phyloP scores from a whole-genome alignment of 2,797 vertebrate species.

The Oryzias dopingdopingensis region DNA sequence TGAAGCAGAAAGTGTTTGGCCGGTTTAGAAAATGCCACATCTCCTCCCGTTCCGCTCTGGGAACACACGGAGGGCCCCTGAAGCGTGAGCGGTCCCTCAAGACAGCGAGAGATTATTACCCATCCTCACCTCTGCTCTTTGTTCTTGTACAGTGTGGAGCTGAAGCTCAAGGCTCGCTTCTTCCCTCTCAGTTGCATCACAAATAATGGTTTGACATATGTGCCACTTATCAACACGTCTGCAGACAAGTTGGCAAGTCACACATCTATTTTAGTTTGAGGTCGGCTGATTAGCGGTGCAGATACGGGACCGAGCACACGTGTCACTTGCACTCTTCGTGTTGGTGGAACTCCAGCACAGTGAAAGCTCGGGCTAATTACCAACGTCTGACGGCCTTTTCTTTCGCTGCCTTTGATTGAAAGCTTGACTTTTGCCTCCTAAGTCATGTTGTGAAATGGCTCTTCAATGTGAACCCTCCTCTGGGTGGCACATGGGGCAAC shows the following conservation, averaged over 20 bases:
- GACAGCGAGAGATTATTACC: conserved; percentile 68
- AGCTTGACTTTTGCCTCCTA: conserved; percentile 65
- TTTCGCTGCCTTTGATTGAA: conserved; percentile 59
- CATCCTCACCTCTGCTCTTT: conserved; percentile 73
- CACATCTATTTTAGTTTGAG: conserved; percentile 78
- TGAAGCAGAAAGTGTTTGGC: conserved; percentile 57
- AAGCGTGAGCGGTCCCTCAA: conserved; percentile 54
- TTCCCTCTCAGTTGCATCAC: conserved; percentile 62
- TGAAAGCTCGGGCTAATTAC: conserved; percentile 70
- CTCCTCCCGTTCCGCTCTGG: conserved; percentile 38
- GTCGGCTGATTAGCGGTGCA: conserved; percentile 72
- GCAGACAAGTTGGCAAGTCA: conserved; percentile 73
- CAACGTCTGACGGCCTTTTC: conserved; percentile 56
- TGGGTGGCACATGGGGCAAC: conserved; percentile 46
- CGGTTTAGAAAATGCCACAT: conserved; percentile 54
- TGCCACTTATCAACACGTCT: conserved; percentile 82
- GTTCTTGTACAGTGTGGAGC: conserved; percentile 56
- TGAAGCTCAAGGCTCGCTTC: conserved; percentile 30
- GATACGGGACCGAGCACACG: conserved; percentile 59
- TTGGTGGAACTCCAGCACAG: conserved; percentile 65
- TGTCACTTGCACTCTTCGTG: conserved; percentile 62
- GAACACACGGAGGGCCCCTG: conserved; percentile 39
- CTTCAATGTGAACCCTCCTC: conserved; percentile 50
- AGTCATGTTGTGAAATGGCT: conserved; percentile 38
- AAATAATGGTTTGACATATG: conserved; percentile 75